Evolutionary conservation across 35 echinoderm and acorn worm genomes (phyloP).

Genomic region (Strongylocentrotus purpuratus): DNA sequence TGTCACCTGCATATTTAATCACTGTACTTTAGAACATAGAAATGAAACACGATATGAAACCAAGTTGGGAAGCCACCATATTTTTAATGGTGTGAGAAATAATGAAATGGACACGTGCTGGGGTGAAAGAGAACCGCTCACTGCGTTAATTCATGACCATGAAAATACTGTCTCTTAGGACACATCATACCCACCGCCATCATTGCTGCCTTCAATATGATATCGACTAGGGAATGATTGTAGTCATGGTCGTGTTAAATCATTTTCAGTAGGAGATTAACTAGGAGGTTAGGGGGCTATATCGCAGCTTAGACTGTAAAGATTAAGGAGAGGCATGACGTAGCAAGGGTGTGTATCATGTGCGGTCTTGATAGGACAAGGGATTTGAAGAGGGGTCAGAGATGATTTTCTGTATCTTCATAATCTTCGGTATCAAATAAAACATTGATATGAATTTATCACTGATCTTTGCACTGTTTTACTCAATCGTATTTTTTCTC

Average conservation of each 20-base stretch:
- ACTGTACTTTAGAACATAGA: background rate
- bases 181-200: background rate
- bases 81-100: slow-evolving; percentile 5
- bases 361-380: too few relatives aligned
- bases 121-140: background rate
- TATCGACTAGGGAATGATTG: background rate
- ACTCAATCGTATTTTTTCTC: too few relatives aligned
- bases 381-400: too few relatives aligned
- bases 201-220: background rate
- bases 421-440: too few relatives aligned
- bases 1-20: background rate
- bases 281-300: background rate
- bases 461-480: too few relatives aligned
- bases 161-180: background rate
- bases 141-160: background rate
- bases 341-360: background rate
- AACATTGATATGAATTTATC: too few relatives aligned
- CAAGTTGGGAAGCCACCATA: background rate
- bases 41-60: background rate
- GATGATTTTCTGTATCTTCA: too few relatives aligned
- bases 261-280: background rate
- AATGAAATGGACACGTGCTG: background rate
- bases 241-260: background rate
- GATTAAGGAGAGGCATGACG: background rate
- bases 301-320: background rate